Evolutionary conservation across 2,113 vertebrate genomes (phyloP), one percentile per base, ranked within the genome.

Genomic region (Myxocyprinus asiaticus): DNA sequence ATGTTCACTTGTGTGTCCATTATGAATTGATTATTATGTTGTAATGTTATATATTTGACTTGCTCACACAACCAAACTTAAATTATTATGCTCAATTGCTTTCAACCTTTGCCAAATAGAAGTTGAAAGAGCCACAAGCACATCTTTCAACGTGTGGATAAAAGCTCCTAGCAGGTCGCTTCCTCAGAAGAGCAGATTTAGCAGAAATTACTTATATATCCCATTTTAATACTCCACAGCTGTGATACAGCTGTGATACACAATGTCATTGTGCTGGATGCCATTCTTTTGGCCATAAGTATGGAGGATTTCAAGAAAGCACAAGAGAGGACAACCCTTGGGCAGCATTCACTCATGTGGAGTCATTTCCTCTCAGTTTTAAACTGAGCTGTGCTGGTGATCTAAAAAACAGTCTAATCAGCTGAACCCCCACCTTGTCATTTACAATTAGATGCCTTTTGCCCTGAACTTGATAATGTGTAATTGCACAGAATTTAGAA

Each of bases 181-280:
- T 42, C 80, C 84, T 84, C 44, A 83, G 56, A 82, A 71, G 55
- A 81, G 74, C n/a, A 81, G 79, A 84, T 79, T 87, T 80, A 77
- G 82, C 51, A 74, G 79, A 86, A 89, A 80, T 77, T 67, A 80
- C 81, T 80, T 83, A 80, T 74, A 85, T 78, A 81, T 80, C 55
- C n/a, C 42, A 12, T n/a, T 14, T 7, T 85, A 79, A 82, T 80
- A 76, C 72, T 65, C 74, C 53, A 55, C 84, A 85, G 84, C 85
- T 80, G 78, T 15, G 74, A 53, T 42, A 76, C 22, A 76, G 62
- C 53, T 33, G 22, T 33, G 22, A 33, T 33, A 33, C 22, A 33
- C 22, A 48, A n/a, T 4, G 74, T 17, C 62, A 65, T 76, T 76
- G 74, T 76, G 17, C 61, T 53, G 11, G 62, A 44, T 10, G 12